Percentiles rank a stretch among this genome's conserved stretches.
These are phyloP conservation scores for Serinus canaria DNA, from an alignment of 2,113 vertebrate genomes.

Conservation along the genomic window DNA sequence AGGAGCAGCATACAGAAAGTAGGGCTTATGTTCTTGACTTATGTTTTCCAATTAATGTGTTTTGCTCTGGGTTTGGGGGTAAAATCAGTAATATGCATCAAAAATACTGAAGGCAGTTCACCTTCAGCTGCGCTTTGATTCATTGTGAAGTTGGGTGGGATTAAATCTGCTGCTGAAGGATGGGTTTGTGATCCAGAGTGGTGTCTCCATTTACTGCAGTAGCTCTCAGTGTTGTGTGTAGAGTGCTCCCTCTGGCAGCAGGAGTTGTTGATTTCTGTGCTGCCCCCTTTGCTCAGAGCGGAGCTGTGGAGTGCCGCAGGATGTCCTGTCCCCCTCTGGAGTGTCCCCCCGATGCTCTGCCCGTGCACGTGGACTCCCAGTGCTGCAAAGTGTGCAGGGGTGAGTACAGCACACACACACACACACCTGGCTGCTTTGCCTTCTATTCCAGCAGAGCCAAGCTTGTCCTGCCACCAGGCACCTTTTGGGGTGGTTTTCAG, in stretches of 20 bases:
- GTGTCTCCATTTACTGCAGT: not conserved
- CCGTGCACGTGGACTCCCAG: conserved; percentile 81
- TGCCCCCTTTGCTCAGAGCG: conserved; percentile 75
- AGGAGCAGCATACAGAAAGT: conserved; percentile 36
- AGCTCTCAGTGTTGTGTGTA: not conserved
- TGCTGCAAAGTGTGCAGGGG: conserved; percentile 93
- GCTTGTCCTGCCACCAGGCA: not conserved
- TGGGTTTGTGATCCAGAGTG: not conserved
- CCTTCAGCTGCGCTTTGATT: not conserved
- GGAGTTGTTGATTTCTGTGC: not conserved
- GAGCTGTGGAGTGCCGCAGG: conserved; percentile 86
- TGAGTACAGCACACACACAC: conserved; percentile 67
- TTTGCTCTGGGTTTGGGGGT: not conserved
- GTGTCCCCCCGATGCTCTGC: conserved; percentile 85
- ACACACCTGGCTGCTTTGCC: rapidly evolving
- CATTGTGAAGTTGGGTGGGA: not conserved
- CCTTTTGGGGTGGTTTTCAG: not conserved
- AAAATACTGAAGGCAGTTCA: not conserved
- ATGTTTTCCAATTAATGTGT: not conserved
- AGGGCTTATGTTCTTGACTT: conserved; percentile 33
- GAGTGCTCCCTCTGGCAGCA: not conserved
- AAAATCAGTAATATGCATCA: not conserved
- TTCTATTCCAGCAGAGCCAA: not conserved
- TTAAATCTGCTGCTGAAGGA: not conserved
- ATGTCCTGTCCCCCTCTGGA: conserved; percentile 86